phyloP scores from a whole-genome alignment of 2,113 vertebrate species.

The Motacilla tschutschensis region DNA sequence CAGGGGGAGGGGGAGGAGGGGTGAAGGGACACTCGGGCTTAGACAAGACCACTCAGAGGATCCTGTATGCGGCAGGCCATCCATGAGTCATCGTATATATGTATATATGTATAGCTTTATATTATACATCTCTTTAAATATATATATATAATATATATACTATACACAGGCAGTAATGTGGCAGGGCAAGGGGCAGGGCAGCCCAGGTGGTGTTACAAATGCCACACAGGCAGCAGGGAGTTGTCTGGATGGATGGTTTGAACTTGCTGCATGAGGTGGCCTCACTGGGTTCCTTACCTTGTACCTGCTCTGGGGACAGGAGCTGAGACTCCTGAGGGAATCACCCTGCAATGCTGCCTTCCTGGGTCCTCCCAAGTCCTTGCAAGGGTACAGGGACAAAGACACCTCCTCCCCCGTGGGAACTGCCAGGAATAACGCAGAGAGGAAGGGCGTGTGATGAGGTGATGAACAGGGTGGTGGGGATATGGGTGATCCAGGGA shows the following conservation, averaged over 20 bases:
- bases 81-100: slow-evolving; percentile 62
- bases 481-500: not conserved
- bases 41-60: slow-evolving; percentile 54
- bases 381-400: not conserved
- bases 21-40: slow-evolving; percentile 31
- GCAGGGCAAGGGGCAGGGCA: slow-evolving; percentile 13
- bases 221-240: slow-evolving; percentile 38
- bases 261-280: slow-evolving; percentile 15
- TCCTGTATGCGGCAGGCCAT: slow-evolving; percentile 52
- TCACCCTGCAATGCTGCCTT: not conserved
- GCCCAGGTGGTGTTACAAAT: not conserved
- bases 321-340: not conserved
- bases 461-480: not conserved
- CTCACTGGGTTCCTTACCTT: not conserved
- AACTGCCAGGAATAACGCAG: not conserved
- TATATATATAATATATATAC: slow-evolving; percentile 80
- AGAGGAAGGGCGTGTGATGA: not conserved
- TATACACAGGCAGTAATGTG: slow-evolving; percentile 77
- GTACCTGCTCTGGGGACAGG: not conserved
- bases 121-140: slow-evolving; percentile 78
- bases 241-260: not conserved
- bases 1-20: not conserved
- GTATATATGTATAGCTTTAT: slow-evolving; percentile 75
- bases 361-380: not conserved
- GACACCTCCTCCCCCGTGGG: not conserved